phyloP scores from a whole-genome alignment of 1,140 invertebrate species.

The Penaeus indicus region DNA sequence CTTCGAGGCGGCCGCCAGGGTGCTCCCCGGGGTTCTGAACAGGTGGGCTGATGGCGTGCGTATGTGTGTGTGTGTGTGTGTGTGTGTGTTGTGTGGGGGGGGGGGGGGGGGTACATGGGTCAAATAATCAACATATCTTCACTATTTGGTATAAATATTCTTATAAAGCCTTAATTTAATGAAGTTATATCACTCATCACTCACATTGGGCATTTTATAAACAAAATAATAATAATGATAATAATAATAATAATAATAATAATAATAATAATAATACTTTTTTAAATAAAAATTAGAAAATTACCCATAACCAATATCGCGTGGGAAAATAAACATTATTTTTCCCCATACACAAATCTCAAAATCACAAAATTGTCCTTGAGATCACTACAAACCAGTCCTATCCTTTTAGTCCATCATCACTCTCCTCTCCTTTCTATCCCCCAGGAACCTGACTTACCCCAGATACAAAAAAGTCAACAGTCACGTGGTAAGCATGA shows the following conservation, averaged over 20 bases:
- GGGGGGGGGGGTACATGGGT: no score
- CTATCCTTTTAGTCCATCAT: background rate
- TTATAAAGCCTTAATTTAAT: no score
- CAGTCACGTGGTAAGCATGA: slow-evolving; percentile 35
- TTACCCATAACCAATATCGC: background rate
- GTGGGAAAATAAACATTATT: background rate
- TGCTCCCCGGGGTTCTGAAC: slow-evolving; percentile 9
- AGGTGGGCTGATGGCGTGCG: background rate
- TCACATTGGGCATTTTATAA: background rate
- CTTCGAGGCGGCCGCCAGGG: slow-evolving; percentile 2
- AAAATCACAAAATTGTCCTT: no score
- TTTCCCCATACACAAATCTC: background rate
- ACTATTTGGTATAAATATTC: no score
- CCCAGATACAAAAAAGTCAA: slow-evolving; percentile 33
- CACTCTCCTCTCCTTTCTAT: background rate
- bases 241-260: background rate
- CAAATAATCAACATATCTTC: no score
- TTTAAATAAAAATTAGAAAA: no score
- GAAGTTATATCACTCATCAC: no score
- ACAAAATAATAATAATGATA: background rate
- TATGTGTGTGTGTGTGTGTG: no score
- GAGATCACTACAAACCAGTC: background rate
- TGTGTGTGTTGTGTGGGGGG: no score
- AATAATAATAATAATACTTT: no score
- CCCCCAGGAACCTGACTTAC: background rate